phyloP scores from a whole-genome alignment of 2,797 vertebrate genomes.

The Mergus octosetaceus region DNA sequence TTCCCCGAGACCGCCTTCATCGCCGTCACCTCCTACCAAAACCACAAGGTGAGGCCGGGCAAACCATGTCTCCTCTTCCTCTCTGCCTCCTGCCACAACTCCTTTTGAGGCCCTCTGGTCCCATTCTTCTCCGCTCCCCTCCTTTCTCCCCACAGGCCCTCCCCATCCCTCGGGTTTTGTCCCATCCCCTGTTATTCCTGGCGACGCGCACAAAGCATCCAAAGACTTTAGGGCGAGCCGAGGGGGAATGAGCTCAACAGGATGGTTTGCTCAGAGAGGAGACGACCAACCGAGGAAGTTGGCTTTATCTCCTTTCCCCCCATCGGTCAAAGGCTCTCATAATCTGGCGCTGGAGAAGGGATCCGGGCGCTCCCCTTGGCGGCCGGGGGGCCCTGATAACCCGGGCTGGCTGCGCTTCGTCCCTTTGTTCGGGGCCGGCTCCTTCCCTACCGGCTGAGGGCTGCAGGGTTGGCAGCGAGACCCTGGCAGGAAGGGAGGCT shows the following conservation, averaged over 20 bases:
- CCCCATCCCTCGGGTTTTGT: neutral
- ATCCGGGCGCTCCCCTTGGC: neutral
- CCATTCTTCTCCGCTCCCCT: too few relatives aligned
- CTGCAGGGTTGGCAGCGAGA: neutral
- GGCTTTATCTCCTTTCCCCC: slow-evolving; percentile 19
- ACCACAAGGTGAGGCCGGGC: slow-evolving; percentile 88
- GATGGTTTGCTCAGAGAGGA: slow-evolving; percentile 33
- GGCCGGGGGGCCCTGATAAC: slow-evolving; percentile 14
- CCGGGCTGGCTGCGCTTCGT: neutral
- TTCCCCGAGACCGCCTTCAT: slow-evolving; percentile 97
- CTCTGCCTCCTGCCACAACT: too few relatives aligned
- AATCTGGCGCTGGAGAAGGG: slow-evolving; percentile 14
- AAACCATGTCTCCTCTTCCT: neutral
- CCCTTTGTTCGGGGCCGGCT: neutral
- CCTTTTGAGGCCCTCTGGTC: neutral
- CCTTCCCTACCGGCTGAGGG: neutral
- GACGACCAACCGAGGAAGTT: slow-evolving; percentile 39
- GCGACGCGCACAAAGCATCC: neutral
- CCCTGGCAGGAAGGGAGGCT: slow-evolving; percentile 51
- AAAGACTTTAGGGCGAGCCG: neutral
- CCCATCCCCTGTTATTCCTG: slow-evolving; percentile 26
- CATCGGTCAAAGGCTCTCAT: slow-evolving; percentile 6
- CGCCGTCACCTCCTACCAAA: slow-evolving; percentile 97
- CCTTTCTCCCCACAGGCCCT: neutral
- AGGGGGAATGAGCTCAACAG: slow-evolving; percentile 41